These are phyloP conservation scores for Luperina nickerlii DNA, from an alignment of 2,888 invertebrate genomes.

Conservation along the genomic window DNA sequence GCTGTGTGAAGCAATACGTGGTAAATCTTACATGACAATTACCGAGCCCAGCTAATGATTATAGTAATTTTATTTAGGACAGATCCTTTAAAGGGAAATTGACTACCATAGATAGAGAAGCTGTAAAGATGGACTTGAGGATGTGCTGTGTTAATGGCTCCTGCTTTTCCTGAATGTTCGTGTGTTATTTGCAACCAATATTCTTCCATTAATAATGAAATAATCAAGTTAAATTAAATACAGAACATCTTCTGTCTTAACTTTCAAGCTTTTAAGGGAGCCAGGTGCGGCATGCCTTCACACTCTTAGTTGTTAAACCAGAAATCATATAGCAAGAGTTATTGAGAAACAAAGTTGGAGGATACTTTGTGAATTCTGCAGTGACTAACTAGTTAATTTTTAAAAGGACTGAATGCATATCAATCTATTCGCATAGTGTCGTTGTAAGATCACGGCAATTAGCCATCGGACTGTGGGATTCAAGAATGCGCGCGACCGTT, in stretches of 20 bases:
- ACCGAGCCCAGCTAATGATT: constrained; percentile 52
- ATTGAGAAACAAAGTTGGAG: background rate
- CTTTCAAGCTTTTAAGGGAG: background rate
- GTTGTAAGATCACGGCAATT: constrained; percentile 82
- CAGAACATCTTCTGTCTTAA: constrained; percentile 4
- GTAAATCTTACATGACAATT: constrained; percentile 71
- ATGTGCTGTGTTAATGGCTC: constrained; percentile 4
- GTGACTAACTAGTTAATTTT: constrained; percentile 37
- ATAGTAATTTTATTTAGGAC: constrained; percentile 71
- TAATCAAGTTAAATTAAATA: background rate
- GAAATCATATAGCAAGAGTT: background rate
- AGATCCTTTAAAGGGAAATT: constrained; percentile 64
- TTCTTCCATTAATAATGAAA: background rate
- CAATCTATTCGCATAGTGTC: constrained; percentile 57
- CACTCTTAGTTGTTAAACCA: background rate
- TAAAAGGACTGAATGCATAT: constrained; percentile 41
- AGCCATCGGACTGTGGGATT: constrained; percentile 76
- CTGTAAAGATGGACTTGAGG: constrained; percentile 35
- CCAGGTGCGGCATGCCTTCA: constrained; percentile 3
- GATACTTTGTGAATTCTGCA: constrained; percentile 9
- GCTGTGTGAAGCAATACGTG: constrained; percentile 66
- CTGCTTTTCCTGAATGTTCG: background rate
- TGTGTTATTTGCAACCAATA: background rate
- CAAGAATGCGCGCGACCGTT: constrained; percentile 87
- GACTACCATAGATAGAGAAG: constrained; percentile 58